phyloP scores from a whole-genome alignment of 2,113 vertebrate species.

The Hemibagrus wyckioides region DNA sequence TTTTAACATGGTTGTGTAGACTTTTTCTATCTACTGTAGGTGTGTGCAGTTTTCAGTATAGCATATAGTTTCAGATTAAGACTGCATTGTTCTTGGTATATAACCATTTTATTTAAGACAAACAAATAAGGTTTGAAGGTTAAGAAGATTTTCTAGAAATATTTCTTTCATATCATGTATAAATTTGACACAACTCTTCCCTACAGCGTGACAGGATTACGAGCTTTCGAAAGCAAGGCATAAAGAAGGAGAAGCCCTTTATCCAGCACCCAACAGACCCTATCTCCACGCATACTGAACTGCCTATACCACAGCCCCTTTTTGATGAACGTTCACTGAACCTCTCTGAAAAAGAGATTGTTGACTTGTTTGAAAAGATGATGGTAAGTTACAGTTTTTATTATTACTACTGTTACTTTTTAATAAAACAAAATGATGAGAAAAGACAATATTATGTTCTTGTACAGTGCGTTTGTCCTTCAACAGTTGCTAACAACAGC shows the following conservation, averaged over 20 bases:
- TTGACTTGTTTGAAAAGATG: constrained; percentile 99
- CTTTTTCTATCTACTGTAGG: no score
- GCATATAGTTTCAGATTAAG: background rate
- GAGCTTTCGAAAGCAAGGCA: constrained; percentile 89
- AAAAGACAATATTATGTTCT: background rate
- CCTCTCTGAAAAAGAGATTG: constrained; percentile 96
- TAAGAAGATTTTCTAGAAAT: no score
- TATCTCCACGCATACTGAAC: constrained; percentile 76
- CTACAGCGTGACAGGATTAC: constrained; percentile 93
- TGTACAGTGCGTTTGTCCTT: background rate
- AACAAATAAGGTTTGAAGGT: no score
- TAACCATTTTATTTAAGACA: background rate
- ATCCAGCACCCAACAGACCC: constrained; percentile 95
- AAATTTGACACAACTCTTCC: constrained; percentile 54
- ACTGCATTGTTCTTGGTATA: background rate
- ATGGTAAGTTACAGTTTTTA: constrained; percentile 82
- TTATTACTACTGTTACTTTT: background rate
- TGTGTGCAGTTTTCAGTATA: background rate
- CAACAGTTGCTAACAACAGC: background rate
- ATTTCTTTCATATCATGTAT: no score
- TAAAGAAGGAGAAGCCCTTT: constrained; percentile 89
- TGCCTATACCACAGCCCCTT: constrained; percentile 85
- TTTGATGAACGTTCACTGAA: constrained; percentile 91
- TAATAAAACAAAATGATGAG: background rate
- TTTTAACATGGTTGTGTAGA: no score